These are phyloP conservation scores for Ptilorrhoa leucosticta DNA, from an alignment of 2,113 vertebrate species.

Conservation along the genomic window DNA sequence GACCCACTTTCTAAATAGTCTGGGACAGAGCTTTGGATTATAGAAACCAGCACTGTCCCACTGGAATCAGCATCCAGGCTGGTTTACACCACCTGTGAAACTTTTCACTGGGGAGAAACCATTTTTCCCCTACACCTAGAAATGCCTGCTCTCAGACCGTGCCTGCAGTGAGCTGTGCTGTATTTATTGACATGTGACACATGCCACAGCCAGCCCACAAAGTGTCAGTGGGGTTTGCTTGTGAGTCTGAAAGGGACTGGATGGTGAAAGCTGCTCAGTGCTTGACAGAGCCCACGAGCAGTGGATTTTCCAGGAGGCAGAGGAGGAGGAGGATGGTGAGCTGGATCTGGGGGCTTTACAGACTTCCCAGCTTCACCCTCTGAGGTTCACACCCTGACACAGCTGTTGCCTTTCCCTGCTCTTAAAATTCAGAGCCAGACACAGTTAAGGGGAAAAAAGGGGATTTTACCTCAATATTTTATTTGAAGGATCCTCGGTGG, in stretches of 20 bases:
- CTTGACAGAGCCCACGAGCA: not conserved
- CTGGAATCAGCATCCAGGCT: not conserved
- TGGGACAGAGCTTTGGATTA: not conserved
- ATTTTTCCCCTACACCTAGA: not conserved
- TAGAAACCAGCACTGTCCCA: not conserved
- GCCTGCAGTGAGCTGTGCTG: not conserved
- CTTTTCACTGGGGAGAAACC: not conserved
- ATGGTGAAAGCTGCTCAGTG: not conserved
- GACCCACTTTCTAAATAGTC: not conserved
- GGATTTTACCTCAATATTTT: too few relatives aligned
- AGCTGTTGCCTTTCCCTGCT: too few relatives aligned
- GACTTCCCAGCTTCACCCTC: not conserved
- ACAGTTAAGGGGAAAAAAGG: too few relatives aligned
- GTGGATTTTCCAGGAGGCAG: not conserved
- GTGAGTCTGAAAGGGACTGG: not conserved
- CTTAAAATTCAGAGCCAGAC: too few relatives aligned
- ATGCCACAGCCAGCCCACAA: not conserved
- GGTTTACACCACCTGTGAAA: not conserved
- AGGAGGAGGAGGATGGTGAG: not conserved
- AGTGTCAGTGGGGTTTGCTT: not conserved
- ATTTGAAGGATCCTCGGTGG: too few relatives aligned
- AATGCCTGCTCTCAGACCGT: not conserved
- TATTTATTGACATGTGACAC: rapidly evolving
- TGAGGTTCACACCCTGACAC: not conserved
- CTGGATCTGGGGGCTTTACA: not conserved